These are phyloP conservation scores for Pampusana beccarii DNA, from an alignment of 2,113 vertebrate species.

Conservation along the genomic window DNA sequence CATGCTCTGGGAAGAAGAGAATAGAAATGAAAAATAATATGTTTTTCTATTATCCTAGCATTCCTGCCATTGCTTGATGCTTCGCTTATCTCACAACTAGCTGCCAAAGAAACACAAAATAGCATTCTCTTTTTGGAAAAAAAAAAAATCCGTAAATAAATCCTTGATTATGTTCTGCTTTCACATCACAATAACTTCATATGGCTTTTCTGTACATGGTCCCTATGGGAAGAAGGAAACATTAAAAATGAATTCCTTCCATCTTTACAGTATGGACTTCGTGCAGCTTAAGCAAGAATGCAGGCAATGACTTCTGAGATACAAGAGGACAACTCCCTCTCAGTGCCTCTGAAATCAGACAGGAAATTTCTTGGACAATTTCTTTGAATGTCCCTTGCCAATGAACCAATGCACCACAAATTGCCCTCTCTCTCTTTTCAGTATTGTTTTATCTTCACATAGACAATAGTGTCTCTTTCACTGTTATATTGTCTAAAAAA, in stretches of 20 bases:
- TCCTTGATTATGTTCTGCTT: neutral
- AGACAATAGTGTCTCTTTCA: neutral
- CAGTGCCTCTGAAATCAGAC: neutral
- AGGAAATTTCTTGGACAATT: neutral
- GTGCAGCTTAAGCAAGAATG: neutral
- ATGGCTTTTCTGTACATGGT: neutral
- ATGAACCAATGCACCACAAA: neutral
- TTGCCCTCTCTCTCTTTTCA: neutral
- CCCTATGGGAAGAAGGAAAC: neutral
- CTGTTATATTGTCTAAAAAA: neutral
- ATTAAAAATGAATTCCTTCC: neutral
- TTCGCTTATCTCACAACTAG: neutral
- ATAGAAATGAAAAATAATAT: neutral
- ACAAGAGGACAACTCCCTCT: neutral
- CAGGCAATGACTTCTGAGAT: neutral
- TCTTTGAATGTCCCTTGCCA: neutral
- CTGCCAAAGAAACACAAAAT: neutral
- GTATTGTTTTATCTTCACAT: neutral
- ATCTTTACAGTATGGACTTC: neutral
- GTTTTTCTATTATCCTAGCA: neutral
- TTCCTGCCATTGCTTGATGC: neutral
- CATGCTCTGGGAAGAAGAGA: neutral
- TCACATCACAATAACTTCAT: neutral
- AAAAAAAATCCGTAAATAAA: neutral
- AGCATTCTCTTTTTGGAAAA: neutral